These are phyloP conservation scores for Motacilla tschutschensis DNA, from an alignment of 2,113 vertebrate species.

Conservation along the genomic window DNA sequence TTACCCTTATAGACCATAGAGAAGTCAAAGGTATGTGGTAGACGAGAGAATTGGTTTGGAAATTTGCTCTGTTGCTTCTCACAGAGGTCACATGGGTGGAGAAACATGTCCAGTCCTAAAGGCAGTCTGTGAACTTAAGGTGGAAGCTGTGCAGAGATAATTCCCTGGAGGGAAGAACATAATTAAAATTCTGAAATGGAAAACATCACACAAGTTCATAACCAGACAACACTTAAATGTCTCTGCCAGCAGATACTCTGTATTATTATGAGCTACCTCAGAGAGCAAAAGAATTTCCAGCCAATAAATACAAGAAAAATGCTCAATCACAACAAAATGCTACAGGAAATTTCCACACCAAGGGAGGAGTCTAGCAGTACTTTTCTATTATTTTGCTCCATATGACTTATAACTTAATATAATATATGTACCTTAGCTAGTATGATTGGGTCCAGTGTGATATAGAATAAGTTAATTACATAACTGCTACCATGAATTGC, in stretches of 20 bases:
- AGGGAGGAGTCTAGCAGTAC: not conserved
- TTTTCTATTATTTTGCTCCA: not conserved
- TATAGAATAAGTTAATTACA: not conserved
- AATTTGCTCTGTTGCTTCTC: slow-evolving; percentile 31
- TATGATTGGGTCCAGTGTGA: not conserved
- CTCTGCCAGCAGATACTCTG: not conserved
- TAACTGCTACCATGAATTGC: not conserved
- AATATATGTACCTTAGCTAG: not conserved
- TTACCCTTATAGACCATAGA: not conserved
- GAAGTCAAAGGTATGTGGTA: not conserved
- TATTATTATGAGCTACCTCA: not conserved
- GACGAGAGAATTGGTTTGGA: slow-evolving; percentile 32
- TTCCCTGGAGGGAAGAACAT: not conserved
- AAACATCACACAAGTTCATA: not conserved
- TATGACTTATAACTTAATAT: not conserved
- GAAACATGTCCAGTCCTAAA: not conserved
- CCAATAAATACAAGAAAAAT: not conserved
- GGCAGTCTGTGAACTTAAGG: slow-evolving; percentile 10
- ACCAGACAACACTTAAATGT: not conserved
- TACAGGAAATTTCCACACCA: not conserved
- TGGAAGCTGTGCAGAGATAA: not conserved
- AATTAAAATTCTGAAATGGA: slow-evolving; percentile 41
- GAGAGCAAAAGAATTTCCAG: not conserved
- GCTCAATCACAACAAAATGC: not conserved
- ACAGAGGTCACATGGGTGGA: slow-evolving; percentile 21